These are phyloP conservation scores for Anabacerthia variegaticeps DNA, from an alignment of 2,797 vertebrate species.

Conservation along the genomic window DNA sequence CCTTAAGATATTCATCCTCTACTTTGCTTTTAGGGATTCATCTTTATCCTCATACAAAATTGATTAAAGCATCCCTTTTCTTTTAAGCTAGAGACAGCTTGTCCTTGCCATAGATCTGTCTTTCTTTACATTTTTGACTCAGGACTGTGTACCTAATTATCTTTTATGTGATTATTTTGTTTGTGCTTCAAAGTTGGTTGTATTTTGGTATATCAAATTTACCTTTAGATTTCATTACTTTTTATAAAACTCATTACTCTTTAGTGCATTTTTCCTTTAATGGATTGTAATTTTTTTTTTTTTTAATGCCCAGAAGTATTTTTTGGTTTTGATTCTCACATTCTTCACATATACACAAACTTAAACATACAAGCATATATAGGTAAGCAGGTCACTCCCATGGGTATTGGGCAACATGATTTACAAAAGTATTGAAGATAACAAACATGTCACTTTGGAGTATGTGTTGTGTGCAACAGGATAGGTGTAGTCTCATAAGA, in stretches of 20 bases:
- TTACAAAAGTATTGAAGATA: constrained; percentile 7
- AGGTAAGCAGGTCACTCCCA: constrained; percentile 32
- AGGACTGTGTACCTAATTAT: background rate
- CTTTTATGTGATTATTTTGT: background rate
- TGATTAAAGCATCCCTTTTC: background rate
- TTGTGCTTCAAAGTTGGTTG: background rate
- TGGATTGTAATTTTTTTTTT: background rate
- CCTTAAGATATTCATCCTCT: background rate
- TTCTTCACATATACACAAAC: background rate
- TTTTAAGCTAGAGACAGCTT: background rate
- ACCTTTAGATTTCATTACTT: background rate
- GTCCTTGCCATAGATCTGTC: background rate
- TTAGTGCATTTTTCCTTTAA: background rate
- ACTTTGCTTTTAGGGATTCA: background rate
- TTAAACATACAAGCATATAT: background rate
- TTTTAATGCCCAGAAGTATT: background rate
- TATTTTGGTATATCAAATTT: background rate
- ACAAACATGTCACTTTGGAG: background rate
- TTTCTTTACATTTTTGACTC: background rate
- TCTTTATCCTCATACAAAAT: background rate
- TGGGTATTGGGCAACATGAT: constrained; percentile 9
- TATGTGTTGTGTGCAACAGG: background rate
- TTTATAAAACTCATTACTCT: background rate
- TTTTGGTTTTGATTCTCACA: background rate
- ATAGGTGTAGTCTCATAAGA: constrained; percentile 21